Evolutionary conservation across 2,113 vertebrate species (phyloP).

Genomic region (Hystrix brachyura): DNA sequence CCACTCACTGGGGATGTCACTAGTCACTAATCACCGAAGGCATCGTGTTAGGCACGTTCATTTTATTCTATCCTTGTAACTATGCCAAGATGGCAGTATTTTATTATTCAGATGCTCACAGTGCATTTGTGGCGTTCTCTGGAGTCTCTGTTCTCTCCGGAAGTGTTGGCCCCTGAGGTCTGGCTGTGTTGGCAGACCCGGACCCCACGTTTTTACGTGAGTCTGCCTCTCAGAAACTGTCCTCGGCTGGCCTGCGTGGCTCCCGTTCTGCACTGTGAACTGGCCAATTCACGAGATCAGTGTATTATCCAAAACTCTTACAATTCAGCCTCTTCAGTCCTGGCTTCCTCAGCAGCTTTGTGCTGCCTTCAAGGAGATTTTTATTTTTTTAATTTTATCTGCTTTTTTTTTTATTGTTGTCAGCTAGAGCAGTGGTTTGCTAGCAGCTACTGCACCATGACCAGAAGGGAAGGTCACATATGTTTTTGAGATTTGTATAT

Average conservation of each 20-base stretch:
- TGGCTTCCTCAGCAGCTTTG: neutral
- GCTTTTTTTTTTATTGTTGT: neutral
- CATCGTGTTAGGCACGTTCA: fast-evolving
- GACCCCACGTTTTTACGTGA: neutral
- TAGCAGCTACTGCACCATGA: neutral
- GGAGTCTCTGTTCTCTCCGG: neutral
- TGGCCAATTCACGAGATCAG: neutral
- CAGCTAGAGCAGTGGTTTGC: neutral
- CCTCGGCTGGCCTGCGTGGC: neutral
- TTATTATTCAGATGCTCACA: fast-evolving
- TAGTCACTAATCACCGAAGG: neutral
- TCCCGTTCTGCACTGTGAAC: neutral
- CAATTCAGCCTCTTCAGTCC: neutral
- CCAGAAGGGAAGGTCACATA: slow-evolving; percentile 57
- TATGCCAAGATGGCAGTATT: too few relatives aligned
- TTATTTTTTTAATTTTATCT: neutral
- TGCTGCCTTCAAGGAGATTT: neutral
- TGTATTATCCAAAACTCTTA: neutral
- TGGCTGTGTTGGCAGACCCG: neutral
- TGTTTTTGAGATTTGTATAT: slow-evolving; percentile 65
- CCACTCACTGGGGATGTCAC: neutral
- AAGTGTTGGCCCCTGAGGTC: neutral
- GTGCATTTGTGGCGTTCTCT: neutral
- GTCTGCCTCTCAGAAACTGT: neutral
- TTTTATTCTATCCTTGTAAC: neutral